Evolutionary conservation across 1,140 invertebrate genomes (phyloP).

Genomic region (Ips nitidus): DNA sequence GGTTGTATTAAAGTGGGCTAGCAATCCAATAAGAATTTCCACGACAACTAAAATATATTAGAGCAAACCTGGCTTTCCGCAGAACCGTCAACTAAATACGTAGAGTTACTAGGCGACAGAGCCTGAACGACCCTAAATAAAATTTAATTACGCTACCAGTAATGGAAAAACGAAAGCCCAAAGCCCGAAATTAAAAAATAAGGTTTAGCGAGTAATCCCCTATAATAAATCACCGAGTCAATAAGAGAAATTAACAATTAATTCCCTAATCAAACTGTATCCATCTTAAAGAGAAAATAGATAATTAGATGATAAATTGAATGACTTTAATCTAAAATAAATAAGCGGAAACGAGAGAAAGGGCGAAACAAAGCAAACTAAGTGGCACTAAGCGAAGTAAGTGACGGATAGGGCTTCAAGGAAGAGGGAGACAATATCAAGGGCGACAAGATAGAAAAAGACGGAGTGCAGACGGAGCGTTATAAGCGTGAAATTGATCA

Average conservation of each 20-base stretch:
- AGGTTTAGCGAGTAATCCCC: conserved; percentile 6
- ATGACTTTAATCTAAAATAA: conserved; percentile 50
- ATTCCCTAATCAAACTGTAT: conserved; percentile 27
- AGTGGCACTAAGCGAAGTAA: conserved; percentile 51
- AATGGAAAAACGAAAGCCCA: conserved; percentile 11
- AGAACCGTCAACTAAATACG: too few species aligned
- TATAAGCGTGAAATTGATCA: conserved; percentile 52
- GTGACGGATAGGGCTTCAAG: conserved; percentile 47
- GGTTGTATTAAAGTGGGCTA: too few species aligned
- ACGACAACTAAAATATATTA: too few species aligned
- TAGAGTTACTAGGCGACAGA: too few species aligned
- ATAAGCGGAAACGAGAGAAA: conserved; percentile 48
- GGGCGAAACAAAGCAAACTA: conserved; percentile 47
- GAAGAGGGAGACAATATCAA: conserved; percentile 27
- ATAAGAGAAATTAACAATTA: conserved; percentile 32
- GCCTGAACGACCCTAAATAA: neutral
- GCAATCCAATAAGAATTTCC: too few species aligned
- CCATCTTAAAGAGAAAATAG: conserved; percentile 41
- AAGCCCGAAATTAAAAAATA: conserved; percentile 8
- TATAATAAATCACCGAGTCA: conserved; percentile 22
- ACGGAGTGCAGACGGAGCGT: conserved; percentile 41
- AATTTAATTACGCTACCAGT: neutral
- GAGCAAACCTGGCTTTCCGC: too few species aligned
- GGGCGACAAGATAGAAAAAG: conserved; percentile 29
- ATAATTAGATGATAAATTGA: conserved; percentile 52